Percentiles rank a stretch among this genome's conserved stretches.
Conservation (phyloP, 2,797 vertebrate species). For the Margarornis squamiger region DNA sequence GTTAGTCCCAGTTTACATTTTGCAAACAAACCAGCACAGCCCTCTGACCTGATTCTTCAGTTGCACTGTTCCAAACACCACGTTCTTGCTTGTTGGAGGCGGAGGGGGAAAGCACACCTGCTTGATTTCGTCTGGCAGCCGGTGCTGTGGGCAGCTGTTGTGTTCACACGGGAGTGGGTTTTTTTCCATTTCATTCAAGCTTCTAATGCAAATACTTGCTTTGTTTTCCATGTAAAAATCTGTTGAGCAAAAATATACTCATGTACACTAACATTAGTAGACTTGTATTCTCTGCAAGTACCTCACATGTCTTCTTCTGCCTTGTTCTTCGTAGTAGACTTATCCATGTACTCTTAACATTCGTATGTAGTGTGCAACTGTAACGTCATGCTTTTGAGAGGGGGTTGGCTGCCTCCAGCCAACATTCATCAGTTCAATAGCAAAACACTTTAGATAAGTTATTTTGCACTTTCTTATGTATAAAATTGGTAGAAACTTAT, state of each 20-base stretch:
- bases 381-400: slow-evolving; percentile 76
- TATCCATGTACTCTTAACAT: slow-evolving; percentile 72
- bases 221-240: slow-evolving; percentile 54
- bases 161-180: slow-evolving; percentile 26
- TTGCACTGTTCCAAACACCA: neutral
- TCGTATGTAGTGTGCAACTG: slow-evolving; percentile 79
- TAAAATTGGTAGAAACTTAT: slow-evolving; percentile 85
- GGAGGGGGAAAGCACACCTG: slow-evolving; percentile 25
- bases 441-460: slow-evolving; percentile 84
- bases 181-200: slow-evolving; percentile 53
- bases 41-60: slow-evolving; percentile 17
- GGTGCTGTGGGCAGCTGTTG: slow-evolving; percentile 80
- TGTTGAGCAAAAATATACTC: slow-evolving; percentile 45
- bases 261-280: slow-evolving; percentile 50
- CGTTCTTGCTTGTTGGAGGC: slow-evolving; percentile 25
- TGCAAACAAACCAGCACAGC: neutral
- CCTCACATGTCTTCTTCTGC: slow-evolving; percentile 71
- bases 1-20: neutral
- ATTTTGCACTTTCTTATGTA: slow-evolving; percentile 92
- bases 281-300: slow-evolving; percentile 66
- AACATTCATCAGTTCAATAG: slow-evolving; percentile 74
- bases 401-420: slow-evolving; percentile 73
- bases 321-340: slow-evolving; percentile 58
- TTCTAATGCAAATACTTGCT: slow-evolving; percentile 64
- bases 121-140: slow-evolving; percentile 69